Evolutionary conservation across 2,797 vertebrate genomes (phyloP), one percentile per base, ranked within the genome.

Genomic region (Macropodus opercularis): DNA sequence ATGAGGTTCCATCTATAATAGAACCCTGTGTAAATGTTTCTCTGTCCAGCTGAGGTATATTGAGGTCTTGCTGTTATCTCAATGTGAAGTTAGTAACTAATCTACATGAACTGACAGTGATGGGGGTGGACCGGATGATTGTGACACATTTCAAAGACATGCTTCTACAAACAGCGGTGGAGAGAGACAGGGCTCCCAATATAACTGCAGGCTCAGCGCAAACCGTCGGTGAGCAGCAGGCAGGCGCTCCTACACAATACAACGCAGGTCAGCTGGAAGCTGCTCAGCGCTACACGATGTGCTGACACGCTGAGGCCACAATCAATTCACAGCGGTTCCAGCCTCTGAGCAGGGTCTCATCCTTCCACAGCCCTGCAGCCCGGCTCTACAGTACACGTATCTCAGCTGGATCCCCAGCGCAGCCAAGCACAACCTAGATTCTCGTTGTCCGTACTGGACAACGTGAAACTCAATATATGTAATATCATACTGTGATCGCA

Each of bases 181-280:
- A 31, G 36, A 53, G 55, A 38, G 66, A 52, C 48, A 24, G n/a
- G 36, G 65, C 64, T 78, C 68, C 70, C 48, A 43, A 26, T 64
- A 55, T 63, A 81, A 86, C 63, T 63, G 85, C 88, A 77, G 64
- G 46, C 67, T 88, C 86, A 86, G 85, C 85, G 73, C 22, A 40
- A 85, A 63, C 49, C 27, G 39, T 79, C 55, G 72, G 53, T 66
- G 63, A 62, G 35, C 64, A 35, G 29, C 46, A 32, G 36, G 63
- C 48, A 31, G 27, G 55, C 39, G 49, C 42, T 58, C 48, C 56
- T 69, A 43, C 40, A 87, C 84, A 87, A 83, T 77, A 57, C 62
- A 31, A 36, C 44, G 12, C n/a, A 17, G 48, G 47, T 17, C 12
- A 23, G 56, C 59, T 83, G 79, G 84, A 88, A 85, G 72, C 72